Conservation (phyloP, 37 sponge, comb jelly and placozoan species). For the Dysidea cf. avara region DNA sequence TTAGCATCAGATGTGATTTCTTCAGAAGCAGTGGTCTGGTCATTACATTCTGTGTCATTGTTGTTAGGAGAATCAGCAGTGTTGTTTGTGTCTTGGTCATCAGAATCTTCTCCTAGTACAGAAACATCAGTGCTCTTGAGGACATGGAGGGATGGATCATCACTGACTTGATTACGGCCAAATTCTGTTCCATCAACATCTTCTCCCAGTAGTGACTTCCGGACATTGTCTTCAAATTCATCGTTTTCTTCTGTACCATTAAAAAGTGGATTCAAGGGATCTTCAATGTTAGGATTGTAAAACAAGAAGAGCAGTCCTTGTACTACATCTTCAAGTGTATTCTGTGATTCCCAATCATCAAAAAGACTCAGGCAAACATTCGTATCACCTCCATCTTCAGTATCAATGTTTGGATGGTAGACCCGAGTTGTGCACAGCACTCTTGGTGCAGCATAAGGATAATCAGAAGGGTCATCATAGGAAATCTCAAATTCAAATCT, state of each 20-base stretch:
- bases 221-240: conserved; percentile 37
- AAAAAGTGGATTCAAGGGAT: conserved; percentile 62
- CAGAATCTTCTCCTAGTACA: too few relatives aligned
- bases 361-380: conserved; percentile 63
- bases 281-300: conserved; percentile 68
- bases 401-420: conserved; percentile 81
- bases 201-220: conserved; percentile 34
- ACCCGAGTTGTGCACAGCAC: conserved; percentile 45
- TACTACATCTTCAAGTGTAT: conserved; percentile 70
- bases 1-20: too few relatives aligned
- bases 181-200: conserved; percentile 28
- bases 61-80: too few relatives aligned
- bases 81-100: too few relatives aligned
- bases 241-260: conserved; percentile 35
- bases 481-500: conserved; percentile 47
- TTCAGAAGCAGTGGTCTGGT: too few relatives aligned
- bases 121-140: too few relatives aligned
- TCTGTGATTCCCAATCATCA: conserved; percentile 53
- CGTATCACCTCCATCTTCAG: conserved; percentile 2
- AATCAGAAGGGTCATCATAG: conserved; percentile 21
- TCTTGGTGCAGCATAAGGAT: conserved; percentile 40
- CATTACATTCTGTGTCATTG: too few relatives aligned
- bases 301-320: conserved; percentile 77
- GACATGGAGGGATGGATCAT: too few relatives aligned
- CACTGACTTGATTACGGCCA: conserved; percentile 4